A percentile compares a stretch with the other conserved stretches of the same genome.
Evolutionary conservation across 2,888 invertebrate species (phyloP).

Genomic region (Philonicus albiceps): DNA sequence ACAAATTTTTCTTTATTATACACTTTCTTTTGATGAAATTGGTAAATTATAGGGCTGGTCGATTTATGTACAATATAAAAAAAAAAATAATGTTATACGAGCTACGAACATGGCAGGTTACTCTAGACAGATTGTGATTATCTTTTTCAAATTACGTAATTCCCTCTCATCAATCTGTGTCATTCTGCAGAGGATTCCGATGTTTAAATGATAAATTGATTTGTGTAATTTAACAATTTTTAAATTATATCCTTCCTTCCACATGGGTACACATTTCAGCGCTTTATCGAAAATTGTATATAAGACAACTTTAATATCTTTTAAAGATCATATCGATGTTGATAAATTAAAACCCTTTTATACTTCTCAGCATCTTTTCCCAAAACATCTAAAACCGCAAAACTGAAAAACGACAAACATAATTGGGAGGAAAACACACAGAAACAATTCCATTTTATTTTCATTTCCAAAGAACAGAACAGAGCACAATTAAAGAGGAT

Average conservation of each 20-base stretch:
- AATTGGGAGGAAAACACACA: neutral
- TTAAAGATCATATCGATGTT: neutral
- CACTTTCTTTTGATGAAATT: neutral
- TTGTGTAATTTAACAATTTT: neutral
- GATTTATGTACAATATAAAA: neutral
- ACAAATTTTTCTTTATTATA: neutral
- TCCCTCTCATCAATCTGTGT: neutral
- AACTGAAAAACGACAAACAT: neutral
- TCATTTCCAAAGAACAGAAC: neutral
- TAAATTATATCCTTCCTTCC: neutral
- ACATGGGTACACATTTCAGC: neutral
- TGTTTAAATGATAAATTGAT: neutral
- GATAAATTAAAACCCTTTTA: neutral
- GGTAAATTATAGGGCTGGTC: neutral
- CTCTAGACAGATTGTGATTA: neutral
- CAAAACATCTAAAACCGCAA: neutral
- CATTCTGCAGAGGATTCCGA: neutral
- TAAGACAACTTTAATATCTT: neutral
- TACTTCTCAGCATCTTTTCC: neutral
- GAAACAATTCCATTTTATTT: neutral
- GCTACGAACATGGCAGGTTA: neutral
- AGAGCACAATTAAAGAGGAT: neutral
- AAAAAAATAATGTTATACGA: neutral
- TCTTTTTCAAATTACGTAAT: neutral
- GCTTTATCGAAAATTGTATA: neutral